Base-by-base conservation (phyloP, 2,888 invertebrate genomes). In the Carpatolechia fugitivella region DNA sequence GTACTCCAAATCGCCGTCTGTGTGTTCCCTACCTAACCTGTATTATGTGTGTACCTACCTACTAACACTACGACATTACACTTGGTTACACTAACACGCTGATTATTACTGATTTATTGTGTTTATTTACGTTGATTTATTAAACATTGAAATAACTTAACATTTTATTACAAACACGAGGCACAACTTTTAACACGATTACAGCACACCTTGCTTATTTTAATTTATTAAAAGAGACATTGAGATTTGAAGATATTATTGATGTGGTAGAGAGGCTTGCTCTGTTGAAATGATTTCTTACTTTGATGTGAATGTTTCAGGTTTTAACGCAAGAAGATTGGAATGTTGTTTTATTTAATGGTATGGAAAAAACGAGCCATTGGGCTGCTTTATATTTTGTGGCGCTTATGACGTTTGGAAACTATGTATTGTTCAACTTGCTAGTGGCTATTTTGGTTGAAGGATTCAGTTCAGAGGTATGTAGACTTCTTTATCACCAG, bases 371-470 rank as follows among this genome's bases (percentile, higher is more conserved):
- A 85, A 99, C 99, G 10, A 98, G 98, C 70, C 98, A 99, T 73
- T 99, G 99, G 99, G 99, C 99, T 18, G 99, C 99, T 40, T 93
- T 99, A 58, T 99, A 99, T 90, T 99, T 99, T 88, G 99, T 99
- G 61, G 98, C 99, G 10, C 92, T 99, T 72, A 99, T 99, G 99
- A 99, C 99, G 38, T 99, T 99, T 86, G 99, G 99, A 66, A 99
- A 99, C 92, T 99, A 99, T 86, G 99, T 99, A 56, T 94, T 99
- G 52, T 99, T 99, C 93, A 99, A 99, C 91, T 93, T 99, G 68
- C 93, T 99, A 70, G 99, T 99, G 61, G 99, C 99, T 86, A 99
- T 99, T 89, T 92, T 99, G 72, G 99, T 99, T 60, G 99, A 99
- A 92, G 99, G 99, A 68, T 99, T 99, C 88, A 98, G 98, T 76